Evolutionary conservation across 37 sponge, comb jelly and placozoan species (phyloP).

Genomic region (Geodia barretti): DNA sequence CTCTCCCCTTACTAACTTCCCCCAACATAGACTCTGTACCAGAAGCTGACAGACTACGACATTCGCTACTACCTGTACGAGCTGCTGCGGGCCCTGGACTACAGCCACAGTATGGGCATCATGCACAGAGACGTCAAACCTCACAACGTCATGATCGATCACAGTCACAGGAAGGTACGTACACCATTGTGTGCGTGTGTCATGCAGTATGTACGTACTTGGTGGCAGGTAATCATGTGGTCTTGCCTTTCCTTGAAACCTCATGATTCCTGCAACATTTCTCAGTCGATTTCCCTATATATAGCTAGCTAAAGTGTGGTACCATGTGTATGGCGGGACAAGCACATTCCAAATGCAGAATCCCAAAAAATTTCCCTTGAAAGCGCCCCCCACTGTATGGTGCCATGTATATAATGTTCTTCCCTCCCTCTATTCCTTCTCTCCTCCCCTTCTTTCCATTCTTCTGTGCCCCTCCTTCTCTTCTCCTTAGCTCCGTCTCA

Average conservation of each 20-base stretch:
- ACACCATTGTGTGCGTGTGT: neutral
- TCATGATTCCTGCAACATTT: no score
- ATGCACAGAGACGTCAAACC: slow-evolving; percentile 99
- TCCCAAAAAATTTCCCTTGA: no score
- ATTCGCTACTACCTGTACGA: slow-evolving; percentile 97
- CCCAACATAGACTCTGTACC: slow-evolving; percentile 85
- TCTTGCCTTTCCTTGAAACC: no score
- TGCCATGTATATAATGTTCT: neutral
- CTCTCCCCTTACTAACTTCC: neutral
- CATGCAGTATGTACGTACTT: neutral
- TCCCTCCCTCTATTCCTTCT: no score
- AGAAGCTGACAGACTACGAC: slow-evolving; percentile 94
- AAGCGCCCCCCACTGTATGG: no score
- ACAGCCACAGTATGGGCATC: slow-evolving; percentile 98
- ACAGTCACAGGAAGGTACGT: slow-evolving; percentile 88
- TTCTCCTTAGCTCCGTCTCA: slow-evolving; percentile 25
- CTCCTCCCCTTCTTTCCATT: no score
- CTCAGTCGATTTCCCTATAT: no score
- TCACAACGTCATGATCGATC: slow-evolving; percentile 99
- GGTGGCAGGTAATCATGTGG: no score
- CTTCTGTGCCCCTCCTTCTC: neutral
- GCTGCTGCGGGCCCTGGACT: slow-evolving; percentile 96
- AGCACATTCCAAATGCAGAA: no score
- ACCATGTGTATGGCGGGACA: no score
- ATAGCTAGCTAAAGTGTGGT: no score